phyloP scores from a whole-genome alignment of 2,888 invertebrate genomes.

The Choreutis nemorana region DNA sequence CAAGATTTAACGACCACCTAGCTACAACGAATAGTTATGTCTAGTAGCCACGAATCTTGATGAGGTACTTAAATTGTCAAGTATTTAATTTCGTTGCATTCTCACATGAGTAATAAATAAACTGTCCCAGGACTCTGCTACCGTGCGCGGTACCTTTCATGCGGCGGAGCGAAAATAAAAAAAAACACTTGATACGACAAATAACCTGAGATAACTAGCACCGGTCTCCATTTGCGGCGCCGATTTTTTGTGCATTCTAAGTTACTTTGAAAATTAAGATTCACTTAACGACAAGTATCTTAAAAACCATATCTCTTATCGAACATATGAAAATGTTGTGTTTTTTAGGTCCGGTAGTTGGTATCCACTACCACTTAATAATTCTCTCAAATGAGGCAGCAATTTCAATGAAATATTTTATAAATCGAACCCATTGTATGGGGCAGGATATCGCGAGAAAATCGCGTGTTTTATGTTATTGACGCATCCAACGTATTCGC shows the following conservation, averaged over 20 bases:
- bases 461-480: conserved; percentile 29
- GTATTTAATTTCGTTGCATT: conserved; percentile 28
- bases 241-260: conserved; percentile 41
- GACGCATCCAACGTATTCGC: conserved; percentile 39
- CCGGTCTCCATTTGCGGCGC: conserved; percentile 36
- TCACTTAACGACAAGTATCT: no score
- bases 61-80: conserved; percentile 38
- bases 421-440: background rate
- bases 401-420: background rate
- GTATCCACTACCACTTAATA: no score
- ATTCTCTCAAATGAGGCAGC: background rate
- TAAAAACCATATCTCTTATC: no score
- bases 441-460: conserved; percentile 26
- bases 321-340: no score
- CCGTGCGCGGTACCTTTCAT: conserved; percentile 52
- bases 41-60: conserved; percentile 24
- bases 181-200: conserved; percentile 58
- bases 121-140: conserved; percentile 38
- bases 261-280: conserved; percentile 37
- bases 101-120: conserved; percentile 18
- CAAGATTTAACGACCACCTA: conserved; percentile 20
- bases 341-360: no score
- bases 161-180: conserved; percentile 31
- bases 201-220: conserved; percentile 52
- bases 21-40: conserved; percentile 12